Percentiles rank a stretch among this genome's conserved stretches.
Conservation (phyloP, 2,888 invertebrate genomes). For the Thereva unica region DNA sequence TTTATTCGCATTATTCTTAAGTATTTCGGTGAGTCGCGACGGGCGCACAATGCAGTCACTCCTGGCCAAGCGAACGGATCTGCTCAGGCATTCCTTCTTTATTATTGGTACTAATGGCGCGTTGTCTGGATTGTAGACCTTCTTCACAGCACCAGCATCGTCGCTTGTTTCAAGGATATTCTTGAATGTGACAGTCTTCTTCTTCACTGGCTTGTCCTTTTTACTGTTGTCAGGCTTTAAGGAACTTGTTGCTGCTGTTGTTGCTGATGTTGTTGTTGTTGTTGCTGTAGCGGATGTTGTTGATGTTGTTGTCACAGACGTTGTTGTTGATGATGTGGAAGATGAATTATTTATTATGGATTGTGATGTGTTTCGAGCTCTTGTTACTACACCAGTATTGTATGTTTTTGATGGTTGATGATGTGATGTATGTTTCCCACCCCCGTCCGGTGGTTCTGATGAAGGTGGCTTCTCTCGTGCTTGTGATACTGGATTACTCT, state of each 20-base stretch:
- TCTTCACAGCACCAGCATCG: constrained; percentile 64
- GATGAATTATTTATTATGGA: too few species aligned
- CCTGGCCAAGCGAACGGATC: constrained; percentile 63
- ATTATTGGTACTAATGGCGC: constrained; percentile 67
- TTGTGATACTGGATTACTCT: constrained; percentile 34
- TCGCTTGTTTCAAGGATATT: constrained; percentile 66
- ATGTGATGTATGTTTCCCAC: constrained; percentile 23
- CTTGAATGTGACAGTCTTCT: constrained; percentile 69
- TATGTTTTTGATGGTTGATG: constrained; percentile 18
- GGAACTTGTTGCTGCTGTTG: constrained; percentile 27
- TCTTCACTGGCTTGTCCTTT: constrained; percentile 50
- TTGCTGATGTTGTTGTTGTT: constrained; percentile 30
- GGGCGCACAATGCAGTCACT: constrained; percentile 67
- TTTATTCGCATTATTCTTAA: constrained; percentile 63
- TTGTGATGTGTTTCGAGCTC: constrained; percentile 33
- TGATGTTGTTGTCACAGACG: constrained; percentile 25
- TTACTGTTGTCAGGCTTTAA: constrained; percentile 7
- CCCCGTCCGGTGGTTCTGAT: constrained; percentile 41
- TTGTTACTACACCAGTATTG: constrained; percentile 35
- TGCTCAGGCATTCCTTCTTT: constrained; percentile 65
- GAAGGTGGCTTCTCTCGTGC: constrained; percentile 38
- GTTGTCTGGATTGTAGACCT: constrained; percentile 64
- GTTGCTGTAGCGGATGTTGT: constrained; percentile 14
- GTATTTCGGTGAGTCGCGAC: constrained; percentile 66
- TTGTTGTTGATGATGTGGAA: constrained; percentile 4